Base-by-base conservation (phyloP, 2,113 vertebrate genomes). In the Morone chrysops region DNA sequence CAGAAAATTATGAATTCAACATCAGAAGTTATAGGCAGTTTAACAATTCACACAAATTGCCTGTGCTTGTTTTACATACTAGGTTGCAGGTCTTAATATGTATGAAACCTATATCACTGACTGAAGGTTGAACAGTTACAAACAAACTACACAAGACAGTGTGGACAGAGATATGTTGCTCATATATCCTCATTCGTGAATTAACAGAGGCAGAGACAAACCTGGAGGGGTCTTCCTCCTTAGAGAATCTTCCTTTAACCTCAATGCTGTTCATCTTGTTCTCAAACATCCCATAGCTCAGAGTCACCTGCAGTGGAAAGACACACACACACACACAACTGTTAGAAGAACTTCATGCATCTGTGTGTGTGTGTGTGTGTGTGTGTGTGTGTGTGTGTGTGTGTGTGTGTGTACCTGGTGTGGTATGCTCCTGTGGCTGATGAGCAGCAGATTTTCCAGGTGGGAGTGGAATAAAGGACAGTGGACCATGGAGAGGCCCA, bases 281-380 rank as follows among this genome's bases (percentile, higher is more conserved):
- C 84, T 98, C 97, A 88, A 99, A 96, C 83, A 96, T 85, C 17
- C 97, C 97, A 0, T 98, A 98, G 81, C 97, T 98, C 85, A 99
- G 95, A 12, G 98, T 98, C 76, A 97, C 97, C 97, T 99, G 84
- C 67, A 86, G 67, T 2, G 41, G 17, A 57, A 8, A 75, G 70
- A 47, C 11, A 85, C 17, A 48, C 45, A 47, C 31, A 16, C 25
- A 7, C 13, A 48, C 43, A 43, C 17, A 62, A 12, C 4, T 9
- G 12, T 67, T 1, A 40, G 36, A 48, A 25, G 9, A 41, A 20
- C 0, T n/a, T 0, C 40, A 45, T 4, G 12, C 6, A 45, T 76
- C 12, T 5, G 6, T 31, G 36, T 54, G 36, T 50, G 18, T 38
- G 72, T 57, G 51, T 70, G 69, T 76, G 31, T 16, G 17, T 16